These are phyloP conservation scores for Rhombomys opimus DNA, from an alignment of 2,113 vertebrate species.

Conservation along the genomic window DNA sequence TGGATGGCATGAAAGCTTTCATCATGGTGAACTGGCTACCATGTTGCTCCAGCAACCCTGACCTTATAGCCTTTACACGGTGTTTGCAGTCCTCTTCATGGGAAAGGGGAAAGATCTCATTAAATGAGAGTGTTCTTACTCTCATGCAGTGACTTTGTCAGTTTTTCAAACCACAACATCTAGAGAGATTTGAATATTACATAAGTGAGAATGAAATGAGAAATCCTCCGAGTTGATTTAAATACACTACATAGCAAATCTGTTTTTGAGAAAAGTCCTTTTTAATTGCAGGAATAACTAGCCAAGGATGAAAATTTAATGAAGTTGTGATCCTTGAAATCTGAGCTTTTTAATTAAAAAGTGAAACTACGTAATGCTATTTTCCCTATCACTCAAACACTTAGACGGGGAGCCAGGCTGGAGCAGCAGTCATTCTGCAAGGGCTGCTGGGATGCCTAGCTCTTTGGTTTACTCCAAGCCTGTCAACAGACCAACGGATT, in stretches of 20 bases:
- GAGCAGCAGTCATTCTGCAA: not conserved
- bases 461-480: not conserved
- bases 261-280: not conserved
- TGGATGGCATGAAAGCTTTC: not conserved
- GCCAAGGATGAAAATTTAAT: slow-evolving; percentile 51
- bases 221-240: slow-evolving; percentile 39
- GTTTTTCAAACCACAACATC: slow-evolving; percentile 16
- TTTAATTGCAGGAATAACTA: slow-evolving; percentile 67
- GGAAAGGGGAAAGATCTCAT: not conserved
- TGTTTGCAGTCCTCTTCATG: not conserved
- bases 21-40: not conserved
- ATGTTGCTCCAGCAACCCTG: no score
- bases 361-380: not conserved
- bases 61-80: not conserved
- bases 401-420: not conserved
- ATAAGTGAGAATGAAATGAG: slow-evolving; percentile 32
- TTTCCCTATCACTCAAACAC: not conserved
- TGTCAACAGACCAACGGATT: not conserved
- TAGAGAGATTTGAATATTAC: not conserved
- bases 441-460: not conserved
- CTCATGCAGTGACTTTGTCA: not conserved
- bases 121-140: not conserved
- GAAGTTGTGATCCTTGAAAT: slow-evolving; percentile 53
- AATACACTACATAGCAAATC: slow-evolving; percentile 2
- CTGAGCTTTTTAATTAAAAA: slow-evolving; percentile 68